phyloP scores from a whole-genome alignment of 1,140 invertebrate species.

The Anadara kagoshimensis region DNA sequence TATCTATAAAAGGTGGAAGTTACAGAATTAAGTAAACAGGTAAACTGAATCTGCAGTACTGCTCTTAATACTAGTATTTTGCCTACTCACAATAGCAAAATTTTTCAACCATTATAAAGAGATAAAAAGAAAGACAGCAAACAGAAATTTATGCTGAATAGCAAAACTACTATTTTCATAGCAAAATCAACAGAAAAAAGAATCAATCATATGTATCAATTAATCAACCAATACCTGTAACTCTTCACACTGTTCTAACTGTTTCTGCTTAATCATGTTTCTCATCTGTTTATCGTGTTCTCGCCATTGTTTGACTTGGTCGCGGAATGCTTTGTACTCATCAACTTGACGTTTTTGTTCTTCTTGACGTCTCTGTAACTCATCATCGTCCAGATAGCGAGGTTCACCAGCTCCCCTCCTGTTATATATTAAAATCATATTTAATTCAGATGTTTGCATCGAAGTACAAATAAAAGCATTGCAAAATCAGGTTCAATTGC shows the following conservation, averaged over 20 bases:
- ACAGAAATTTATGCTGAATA: no score
- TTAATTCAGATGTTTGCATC: no score
- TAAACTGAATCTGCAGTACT: no score
- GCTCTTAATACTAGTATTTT: no score
- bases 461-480: no score
- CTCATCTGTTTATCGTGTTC: constrained; percentile 60
- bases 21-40: no score
- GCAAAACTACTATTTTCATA: background rate
- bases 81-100: no score
- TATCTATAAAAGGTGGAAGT: no score
- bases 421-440: no score
- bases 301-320: constrained; percentile 67
- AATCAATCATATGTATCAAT: background rate
- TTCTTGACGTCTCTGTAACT: constrained; percentile 57
- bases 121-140: no score
- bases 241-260: constrained; percentile 67
- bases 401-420: constrained; percentile 55
- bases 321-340: constrained; percentile 65
- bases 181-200: background rate
- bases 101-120: no score
- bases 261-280: constrained; percentile 64
- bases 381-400: constrained; percentile 63
- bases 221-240: constrained; percentile 59
- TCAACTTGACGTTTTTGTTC: constrained; percentile 64
- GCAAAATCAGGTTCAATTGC: no score